A percentile compares a stretch with the other conserved stretches of the same genome.
Evolutionary conservation across 2,797 vertebrate genomes (phyloP).

Genomic region (Hippoglossus hippoglossus): DNA sequence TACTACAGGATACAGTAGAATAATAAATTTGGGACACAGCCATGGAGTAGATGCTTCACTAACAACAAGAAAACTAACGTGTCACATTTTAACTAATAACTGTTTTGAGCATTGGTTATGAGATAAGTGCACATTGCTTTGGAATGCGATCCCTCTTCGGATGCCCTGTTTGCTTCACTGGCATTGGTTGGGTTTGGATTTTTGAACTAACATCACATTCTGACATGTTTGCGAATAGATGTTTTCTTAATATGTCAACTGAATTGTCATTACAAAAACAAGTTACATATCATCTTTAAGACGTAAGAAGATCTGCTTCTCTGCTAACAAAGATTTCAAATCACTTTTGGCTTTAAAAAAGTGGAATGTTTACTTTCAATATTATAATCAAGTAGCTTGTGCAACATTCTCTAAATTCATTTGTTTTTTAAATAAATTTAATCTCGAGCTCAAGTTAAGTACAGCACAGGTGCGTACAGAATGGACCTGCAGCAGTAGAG

Average conservation of each 20-base stretch:
- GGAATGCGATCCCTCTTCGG: slow-evolving; percentile 4
- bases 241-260: too few relatives aligned
- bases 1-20: not conserved
- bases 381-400: too few relatives aligned
- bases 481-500: slow-evolving; percentile 5
- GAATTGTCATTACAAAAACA: too few relatives aligned
- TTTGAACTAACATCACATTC: slow-evolving; percentile 17
- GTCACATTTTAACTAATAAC: not conserved
- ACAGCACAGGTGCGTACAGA: slow-evolving; percentile 4
- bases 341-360: too few relatives aligned
- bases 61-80: slow-evolving; percentile 9
- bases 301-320: too few relatives aligned
- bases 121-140: slow-evolving; percentile 23
- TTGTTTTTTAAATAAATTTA: too few relatives aligned
- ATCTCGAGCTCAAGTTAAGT: slow-evolving; percentile 2
- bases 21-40: slow-evolving; percentile 43
- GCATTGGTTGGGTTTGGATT: not conserved
- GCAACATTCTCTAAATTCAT: too few relatives aligned
- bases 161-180: not conserved
- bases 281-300: too few relatives aligned
- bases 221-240: too few relatives aligned
- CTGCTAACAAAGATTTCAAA: too few relatives aligned
- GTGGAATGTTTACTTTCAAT: too few relatives aligned
- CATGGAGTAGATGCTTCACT: slow-evolving; percentile 22
- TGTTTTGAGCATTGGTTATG: not conserved